These are phyloP conservation scores for Campoplex nolae DNA, from an alignment of 2,888 invertebrate genomes.

Conservation along the genomic window DNA sequence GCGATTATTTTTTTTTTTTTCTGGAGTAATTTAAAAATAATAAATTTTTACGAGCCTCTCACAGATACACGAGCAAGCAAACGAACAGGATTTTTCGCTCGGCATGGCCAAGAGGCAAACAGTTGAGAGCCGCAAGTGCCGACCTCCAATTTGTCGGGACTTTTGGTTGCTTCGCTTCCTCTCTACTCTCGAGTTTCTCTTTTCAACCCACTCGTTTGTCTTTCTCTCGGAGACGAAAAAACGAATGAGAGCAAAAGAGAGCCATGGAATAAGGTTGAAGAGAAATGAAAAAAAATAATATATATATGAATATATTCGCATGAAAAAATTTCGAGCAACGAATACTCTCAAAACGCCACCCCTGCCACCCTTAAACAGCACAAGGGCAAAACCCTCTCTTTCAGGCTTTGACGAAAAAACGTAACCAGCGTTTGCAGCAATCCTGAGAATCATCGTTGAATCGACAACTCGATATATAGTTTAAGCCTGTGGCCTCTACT, in stretches of 20 bases:
- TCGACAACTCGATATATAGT: slow-evolving; percentile 27
- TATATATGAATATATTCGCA: slow-evolving; percentile 19
- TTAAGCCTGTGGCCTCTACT: not conserved
- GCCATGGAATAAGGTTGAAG: slow-evolving; percentile 8
- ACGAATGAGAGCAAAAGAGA: slow-evolving; percentile 50
- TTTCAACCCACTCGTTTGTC: slow-evolving; percentile 68
- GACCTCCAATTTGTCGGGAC: slow-evolving; percentile 73
- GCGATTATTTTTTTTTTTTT: slow-evolving; percentile 33
- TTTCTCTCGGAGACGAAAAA: slow-evolving; percentile 30
- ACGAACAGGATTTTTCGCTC: slow-evolving; percentile 50
- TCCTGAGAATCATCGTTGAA: slow-evolving; percentile 30
- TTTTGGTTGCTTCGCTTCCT: not conserved
- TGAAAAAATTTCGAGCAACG: slow-evolving; percentile 55
- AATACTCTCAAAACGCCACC: slow-evolving; percentile 42
- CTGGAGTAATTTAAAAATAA: slow-evolving; percentile 63
- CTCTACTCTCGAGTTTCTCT: slow-evolving; percentile 11
- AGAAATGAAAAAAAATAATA: slow-evolving; percentile 39
- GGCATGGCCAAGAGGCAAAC: slow-evolving; percentile 22
- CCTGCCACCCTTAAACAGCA: not conserved
- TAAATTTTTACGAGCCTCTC: slow-evolving; percentile 60
- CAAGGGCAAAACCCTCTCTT: slow-evolving; percentile 18
- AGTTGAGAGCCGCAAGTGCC: slow-evolving; percentile 39
- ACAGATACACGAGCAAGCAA: slow-evolving; percentile 50
- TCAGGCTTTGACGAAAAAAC: slow-evolving; percentile 38
- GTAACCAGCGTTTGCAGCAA: slow-evolving; percentile 19